Base-by-base conservation (phyloP, 1,140 invertebrate species). In the Aphelinus certus region DNA sequence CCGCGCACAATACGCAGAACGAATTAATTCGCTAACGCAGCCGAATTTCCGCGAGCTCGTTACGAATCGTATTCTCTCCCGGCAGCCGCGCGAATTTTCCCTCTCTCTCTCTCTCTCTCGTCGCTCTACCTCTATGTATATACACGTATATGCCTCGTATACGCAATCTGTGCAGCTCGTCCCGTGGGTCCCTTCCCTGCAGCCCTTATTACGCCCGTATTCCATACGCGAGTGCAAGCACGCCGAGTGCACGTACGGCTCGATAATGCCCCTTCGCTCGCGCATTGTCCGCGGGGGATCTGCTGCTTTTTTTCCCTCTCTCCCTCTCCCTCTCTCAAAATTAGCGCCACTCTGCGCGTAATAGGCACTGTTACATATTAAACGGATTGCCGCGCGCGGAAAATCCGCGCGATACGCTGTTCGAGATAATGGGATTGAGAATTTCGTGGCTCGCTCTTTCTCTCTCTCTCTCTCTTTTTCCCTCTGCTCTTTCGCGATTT, bases 341-440 rank as follows among this genome's bases (percentile, higher is more conserved):
- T 63, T 63, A 63, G 26, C 46, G 46, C 62, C 46, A 48, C 62
- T 49, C 48, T 63, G 62, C 43, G 46, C 62, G 3, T 63, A 63
- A 63, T 63, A 63, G 62, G 43, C 10, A 63, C 47, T 49, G 46
- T 63, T 63, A 48, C 47, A 63, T 63, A 63, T 63, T 63, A 63
- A 63, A 48, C 10, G 47, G 47, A 48, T 63, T 63, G 62, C 7
- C 56, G 56, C 4, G 26, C 26, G 10, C 10, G 56, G 56, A n/a
- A 57, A 7, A 10, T 57, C 10, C 56, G 56, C 26, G 56, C 56
- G 7, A 46, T 63, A 26, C 26, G 47, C 2, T 47, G n/a, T 63
- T 48, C 46, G 46, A 48, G 62, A 49, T 63, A 63, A 63, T 63
- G 47, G 46, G 46, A 48, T 63, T 48, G 62, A 63, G 62, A 63